These are phyloP conservation scores for Agraylea sexmaculata DNA, from an alignment of 1,140 invertebrate genomes.

Conservation along the genomic window DNA sequence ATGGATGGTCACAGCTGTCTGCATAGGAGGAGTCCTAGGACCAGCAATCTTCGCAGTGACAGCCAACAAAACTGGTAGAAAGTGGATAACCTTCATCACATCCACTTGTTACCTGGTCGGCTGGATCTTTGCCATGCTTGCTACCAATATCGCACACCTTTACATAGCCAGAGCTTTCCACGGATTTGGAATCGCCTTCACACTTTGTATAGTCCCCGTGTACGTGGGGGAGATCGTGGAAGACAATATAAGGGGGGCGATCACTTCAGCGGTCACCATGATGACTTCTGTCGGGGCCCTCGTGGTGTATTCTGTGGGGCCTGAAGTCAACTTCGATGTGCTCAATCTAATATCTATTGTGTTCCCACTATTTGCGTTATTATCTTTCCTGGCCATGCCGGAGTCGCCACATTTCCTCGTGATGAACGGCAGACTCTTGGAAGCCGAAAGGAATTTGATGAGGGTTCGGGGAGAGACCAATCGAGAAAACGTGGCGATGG, in stretches of 20 bases:
- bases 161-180: conserved; percentile 8
- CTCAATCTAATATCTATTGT: too few relatives aligned
- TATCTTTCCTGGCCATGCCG: conserved; percentile 5
- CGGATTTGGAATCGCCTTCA: conserved; percentile 7
- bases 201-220: conserved; percentile 6
- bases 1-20: too few relatives aligned
- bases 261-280: neutral
- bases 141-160: neutral
- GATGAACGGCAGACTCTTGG: neutral
- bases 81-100: conserved; percentile 9
- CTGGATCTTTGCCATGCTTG: neutral
- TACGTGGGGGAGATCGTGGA: conserved; percentile 9
- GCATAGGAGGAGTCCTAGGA: neutral
- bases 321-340: too few relatives aligned
- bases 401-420: conserved; percentile 8
- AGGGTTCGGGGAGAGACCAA: too few relatives aligned
- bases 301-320: too few relatives aligned
- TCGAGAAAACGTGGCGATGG: too few relatives aligned
- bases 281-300: too few relatives aligned
- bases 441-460: conserved; percentile 6
- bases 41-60: conserved; percentile 2
- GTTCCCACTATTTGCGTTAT: neutral
- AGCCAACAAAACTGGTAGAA: conserved; percentile 1
- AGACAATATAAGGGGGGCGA: conserved; percentile 6
- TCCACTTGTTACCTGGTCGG: neutral